Percentiles rank a stretch among this genome's conserved stretches.
phyloP scores from a whole-genome alignment of 2,888 invertebrate genomes.

The Dermolepida albohirtum region DNA sequence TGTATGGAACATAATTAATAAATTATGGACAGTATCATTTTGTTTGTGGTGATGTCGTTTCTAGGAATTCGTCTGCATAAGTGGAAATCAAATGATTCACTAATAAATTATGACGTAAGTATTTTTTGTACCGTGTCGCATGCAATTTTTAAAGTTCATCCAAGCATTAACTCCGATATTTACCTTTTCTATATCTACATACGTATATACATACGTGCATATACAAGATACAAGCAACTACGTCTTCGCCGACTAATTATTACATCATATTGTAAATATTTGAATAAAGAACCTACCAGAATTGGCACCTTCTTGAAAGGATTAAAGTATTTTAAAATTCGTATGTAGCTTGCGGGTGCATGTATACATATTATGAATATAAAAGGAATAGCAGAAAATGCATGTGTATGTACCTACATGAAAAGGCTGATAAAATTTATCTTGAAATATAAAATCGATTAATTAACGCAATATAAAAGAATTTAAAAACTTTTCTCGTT shows the following conservation, averaged over 20 bases:
- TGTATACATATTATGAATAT: too few relatives aligned
- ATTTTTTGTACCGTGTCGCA: constrained; percentile 4
- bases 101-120: constrained; percentile 10
- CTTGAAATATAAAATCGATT: not conserved
- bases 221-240: not conserved
- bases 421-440: too few relatives aligned
- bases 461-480: too few relatives aligned
- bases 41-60: constrained; percentile 21
- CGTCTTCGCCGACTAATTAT: constrained; percentile 5
- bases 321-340: constrained; percentile 12
- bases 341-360: not conserved
- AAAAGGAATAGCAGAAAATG: too few relatives aligned
- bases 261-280: constrained; percentile 24
- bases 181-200: not conserved
- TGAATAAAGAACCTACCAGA: constrained; percentile 15
- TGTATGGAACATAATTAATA: constrained; percentile 14
- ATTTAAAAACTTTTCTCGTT: too few relatives aligned
- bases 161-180: constrained; percentile 1
- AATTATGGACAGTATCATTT: constrained; percentile 11
- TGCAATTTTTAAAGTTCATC: constrained; percentile 9
- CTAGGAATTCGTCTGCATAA: constrained; percentile 25
- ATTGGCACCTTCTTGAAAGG: constrained; percentile 7
- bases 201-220: not conserved
- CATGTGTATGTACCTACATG: not conserved
- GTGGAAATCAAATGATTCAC: constrained; percentile 26